These are phyloP conservation scores for Chionodraco myersi DNA, from an alignment of 2,113 vertebrate species.

Conservation along the genomic window DNA sequence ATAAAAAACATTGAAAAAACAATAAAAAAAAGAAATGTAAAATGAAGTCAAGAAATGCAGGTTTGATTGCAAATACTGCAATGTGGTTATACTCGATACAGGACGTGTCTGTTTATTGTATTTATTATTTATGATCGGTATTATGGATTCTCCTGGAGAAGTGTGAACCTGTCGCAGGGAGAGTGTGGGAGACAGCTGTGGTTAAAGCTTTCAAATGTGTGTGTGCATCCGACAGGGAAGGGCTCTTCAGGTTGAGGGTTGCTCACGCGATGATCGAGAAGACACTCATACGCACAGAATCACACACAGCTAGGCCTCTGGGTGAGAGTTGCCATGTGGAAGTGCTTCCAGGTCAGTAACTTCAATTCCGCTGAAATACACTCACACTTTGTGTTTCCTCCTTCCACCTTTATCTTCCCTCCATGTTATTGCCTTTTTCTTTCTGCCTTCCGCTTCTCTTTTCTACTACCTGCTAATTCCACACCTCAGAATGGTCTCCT, in stretches of 20 bases:
- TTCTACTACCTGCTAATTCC: background rate
- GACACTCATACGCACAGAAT: background rate
- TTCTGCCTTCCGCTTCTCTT: background rate
- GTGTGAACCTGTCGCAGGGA: background rate
- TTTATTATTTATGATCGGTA: background rate
- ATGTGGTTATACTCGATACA: background rate
- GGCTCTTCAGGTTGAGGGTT: constrained; percentile 23
- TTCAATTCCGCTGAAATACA: constrained; percentile 30
- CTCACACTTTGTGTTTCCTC: constrained; percentile 24
- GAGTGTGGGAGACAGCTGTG: background rate
- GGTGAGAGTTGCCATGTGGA: constrained; percentile 55
- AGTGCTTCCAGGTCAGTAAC: constrained; percentile 60
- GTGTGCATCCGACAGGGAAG: background rate
- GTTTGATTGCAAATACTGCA: no score
- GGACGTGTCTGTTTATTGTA: background rate
- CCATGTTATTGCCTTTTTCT: background rate
- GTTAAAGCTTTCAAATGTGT: constrained; percentile 17
- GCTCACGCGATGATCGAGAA: constrained; percentile 18
- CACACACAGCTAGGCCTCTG: constrained; percentile 30
- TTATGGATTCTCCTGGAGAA: background rate
- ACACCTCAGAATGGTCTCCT: background rate
- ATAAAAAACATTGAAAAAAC: no score
- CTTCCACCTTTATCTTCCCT: constrained; percentile 28
- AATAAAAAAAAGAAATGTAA: no score
- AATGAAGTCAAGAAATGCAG: no score